Percentiles rank a stretch among this genome's conserved stretches.
Evolutionary conservation across 1,140 invertebrate genomes (phyloP).

Genomic region (Lordiphosa mommai): DNA sequence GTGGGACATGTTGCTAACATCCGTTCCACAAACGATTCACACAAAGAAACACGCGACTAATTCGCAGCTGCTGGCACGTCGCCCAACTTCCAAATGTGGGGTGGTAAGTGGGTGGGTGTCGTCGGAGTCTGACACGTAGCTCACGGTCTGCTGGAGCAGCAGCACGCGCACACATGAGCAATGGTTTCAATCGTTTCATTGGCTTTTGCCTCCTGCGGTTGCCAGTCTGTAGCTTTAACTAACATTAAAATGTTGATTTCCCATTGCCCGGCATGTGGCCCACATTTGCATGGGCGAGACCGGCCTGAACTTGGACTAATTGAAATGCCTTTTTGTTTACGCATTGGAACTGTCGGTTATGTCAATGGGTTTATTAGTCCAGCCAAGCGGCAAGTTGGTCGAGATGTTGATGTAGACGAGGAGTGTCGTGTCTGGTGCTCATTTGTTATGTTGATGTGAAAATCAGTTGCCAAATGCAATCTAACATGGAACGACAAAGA

Average conservation of each 20-base stretch:
- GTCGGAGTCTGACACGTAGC: constrained; percentile 44
- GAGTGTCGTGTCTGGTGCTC: constrained; percentile 1
- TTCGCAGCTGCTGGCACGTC: constrained; percentile 36
- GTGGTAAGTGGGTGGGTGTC: neutral
- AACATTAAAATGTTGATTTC: constrained; percentile 47
- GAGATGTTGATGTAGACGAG: constrained; percentile 6
- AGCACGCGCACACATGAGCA: constrained; percentile 40
- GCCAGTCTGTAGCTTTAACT: constrained; percentile 31
- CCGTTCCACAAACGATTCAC: constrained; percentile 61
- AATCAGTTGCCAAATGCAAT: constrained; percentile 46
- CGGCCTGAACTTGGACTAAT: constrained; percentile 12
- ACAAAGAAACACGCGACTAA: constrained; percentile 33
- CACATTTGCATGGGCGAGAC: constrained; percentile 23
- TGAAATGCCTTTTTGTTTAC: constrained; percentile 29
- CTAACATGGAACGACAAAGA: constrained; percentile 16
- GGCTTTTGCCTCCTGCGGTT: constrained; percentile 20
- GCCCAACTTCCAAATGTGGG: constrained; percentile 4
- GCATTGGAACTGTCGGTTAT: constrained; percentile 7
- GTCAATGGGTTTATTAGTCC: neutral
- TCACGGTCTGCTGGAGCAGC: constrained; percentile 58
- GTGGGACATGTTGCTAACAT: constrained; percentile 58
- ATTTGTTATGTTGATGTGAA: constrained; percentile 37
- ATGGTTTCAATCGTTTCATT: constrained; percentile 21
- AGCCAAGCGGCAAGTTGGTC: constrained; percentile 7
- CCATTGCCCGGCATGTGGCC: constrained; percentile 23